phyloP scores from a whole-genome alignment of 2,797 vertebrate species.

The Helarctos malayanus region DNA sequence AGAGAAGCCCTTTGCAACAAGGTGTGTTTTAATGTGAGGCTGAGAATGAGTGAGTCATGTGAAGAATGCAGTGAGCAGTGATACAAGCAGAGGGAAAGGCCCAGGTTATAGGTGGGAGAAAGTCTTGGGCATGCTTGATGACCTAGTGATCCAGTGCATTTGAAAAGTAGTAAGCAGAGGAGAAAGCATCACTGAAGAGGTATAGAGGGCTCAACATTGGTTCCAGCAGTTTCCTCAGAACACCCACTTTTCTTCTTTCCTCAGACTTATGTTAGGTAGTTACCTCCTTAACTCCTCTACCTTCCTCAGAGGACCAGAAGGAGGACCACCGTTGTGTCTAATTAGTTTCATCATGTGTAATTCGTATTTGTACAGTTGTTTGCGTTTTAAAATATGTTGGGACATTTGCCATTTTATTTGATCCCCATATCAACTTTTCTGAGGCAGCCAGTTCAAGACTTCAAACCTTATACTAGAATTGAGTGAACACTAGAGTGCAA shows the following conservation, averaged over 20 bases:
- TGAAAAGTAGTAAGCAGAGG: neutral
- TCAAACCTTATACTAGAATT: conserved; percentile 38
- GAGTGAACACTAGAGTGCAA: neutral
- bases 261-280: neutral
- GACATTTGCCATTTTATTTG: conserved; percentile 26
- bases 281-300: neutral
- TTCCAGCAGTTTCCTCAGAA: neutral
- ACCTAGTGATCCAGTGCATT: neutral
- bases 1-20: neutral
- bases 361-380: neutral
- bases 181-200: neutral
- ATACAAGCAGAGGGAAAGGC: neutral
- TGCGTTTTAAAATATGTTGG: neutral
- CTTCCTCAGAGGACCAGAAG: neutral
- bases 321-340: neutral
- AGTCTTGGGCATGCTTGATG: too few species aligned
- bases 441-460: neutral
- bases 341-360: neutral
- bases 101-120: neutral
- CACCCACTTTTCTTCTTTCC: neutral
- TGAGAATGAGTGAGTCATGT: neutral
- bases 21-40: neutral
- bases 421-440: neutral
- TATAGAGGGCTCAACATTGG: neutral
- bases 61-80: neutral